Base-by-base conservation (phyloP, 2,113 vertebrate species). In the Zeus faber region DNA sequence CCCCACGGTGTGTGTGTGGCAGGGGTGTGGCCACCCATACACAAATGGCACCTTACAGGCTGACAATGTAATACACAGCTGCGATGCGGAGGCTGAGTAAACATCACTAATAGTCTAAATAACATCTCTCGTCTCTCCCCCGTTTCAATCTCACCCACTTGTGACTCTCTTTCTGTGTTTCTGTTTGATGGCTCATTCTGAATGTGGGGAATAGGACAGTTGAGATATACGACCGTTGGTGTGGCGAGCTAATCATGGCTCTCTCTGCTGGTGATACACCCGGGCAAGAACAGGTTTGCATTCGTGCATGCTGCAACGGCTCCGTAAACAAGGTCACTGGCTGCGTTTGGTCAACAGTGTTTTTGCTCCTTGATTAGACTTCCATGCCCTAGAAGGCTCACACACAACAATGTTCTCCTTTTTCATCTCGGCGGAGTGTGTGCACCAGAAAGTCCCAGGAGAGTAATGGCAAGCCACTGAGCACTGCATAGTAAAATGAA, bases 161-260 rank as follows among this genome's bases (percentile, higher is more conserved):
- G 49, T 49, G 67, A 66, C 64, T 44, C 72, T 63, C 59, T 64
- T 49, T 62, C 62, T 59, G 62, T 26, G 21, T 65, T 75, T 79
- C 65, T 51, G 54, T 85, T 77, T 80, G 81, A 80, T 73, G 69
- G 78, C 78, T 77, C 72, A 70, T 82, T 71, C 67, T 43, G 47
- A 53, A 3, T 4, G 65, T 27, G 58, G 58, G 64, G 72, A 68
- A 70, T 45, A 74, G 72, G 75, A 67, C 58, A 57, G 67, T 49
- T 46, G 60, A 81, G 74, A 80, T 86, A 70, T 79, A 85, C 74
- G 56, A 67, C 61, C 39, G 49, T 50, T 54, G 27, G 77, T 39
- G 63, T 69, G 70, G 65, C 64, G 76, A 74, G 79, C 77, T 80
- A 79, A 80, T 82, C 79, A 79, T 29, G 77, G 67, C 65, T 68